Base-by-base conservation (phyloP, 1,140 invertebrate species). In the Nylanderia fulva region DNA sequence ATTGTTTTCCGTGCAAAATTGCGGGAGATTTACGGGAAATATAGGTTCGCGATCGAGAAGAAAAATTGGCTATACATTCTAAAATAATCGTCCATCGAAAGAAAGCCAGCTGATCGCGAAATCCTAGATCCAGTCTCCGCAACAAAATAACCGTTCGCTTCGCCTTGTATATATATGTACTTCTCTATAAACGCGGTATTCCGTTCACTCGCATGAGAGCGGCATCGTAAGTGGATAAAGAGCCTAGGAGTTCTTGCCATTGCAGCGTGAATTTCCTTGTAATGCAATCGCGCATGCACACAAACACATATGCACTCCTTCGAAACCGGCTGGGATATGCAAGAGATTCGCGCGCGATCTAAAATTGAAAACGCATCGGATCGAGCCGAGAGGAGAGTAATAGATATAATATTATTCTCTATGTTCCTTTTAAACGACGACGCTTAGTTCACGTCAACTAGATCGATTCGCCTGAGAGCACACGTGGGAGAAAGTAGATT, bases 401-500 rank as follows among this genome's bases (percentile, higher is more conserved):
- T 9, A 24, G 13, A 48, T 18, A 24, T 33, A n/a, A 45, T 15
- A 0, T 36, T 7, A n/a, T n/a, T n/a, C n/a, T n/a, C n/a, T n/a
- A n/a, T 21, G 15, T 61, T n/a, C 2, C 29, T 61, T 61, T 56
- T 21, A 42, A 18, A 42, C 56, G 13, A 15, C 39, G 9, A 2
- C 36, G 24, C n/a, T 74, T 74, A 39, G 21, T 42, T 39, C 60
- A 72, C 63, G n/a, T 66, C 64, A 21, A 75, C n/a, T 54, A 66
- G n/a, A 77, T 69, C 66, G 79, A 82, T 24, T 82, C 52, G 66
- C 48, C 36, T 71, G 66, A 42, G 52, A 66, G 54, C 66, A 82
- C 36, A 82, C 27, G n/a, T 45, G 33, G 66, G 66, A 21, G 66
- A 82, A 82, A 82, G 79, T 82, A 68, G 76, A 13, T 54, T 52